Conservation (phyloP, 2,888 invertebrate genomes). For the Lithophane socia region DNA sequence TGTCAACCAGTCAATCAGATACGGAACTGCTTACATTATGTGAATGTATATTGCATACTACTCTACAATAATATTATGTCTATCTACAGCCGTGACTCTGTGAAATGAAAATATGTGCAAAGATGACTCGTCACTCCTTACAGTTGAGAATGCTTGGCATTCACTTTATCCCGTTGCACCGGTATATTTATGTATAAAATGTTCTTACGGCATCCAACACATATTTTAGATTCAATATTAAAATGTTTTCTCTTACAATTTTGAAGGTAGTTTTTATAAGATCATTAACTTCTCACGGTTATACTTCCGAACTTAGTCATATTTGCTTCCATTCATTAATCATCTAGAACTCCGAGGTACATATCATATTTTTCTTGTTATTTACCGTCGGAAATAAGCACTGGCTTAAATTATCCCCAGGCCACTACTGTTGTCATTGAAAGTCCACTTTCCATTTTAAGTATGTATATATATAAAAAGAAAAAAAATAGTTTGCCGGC, state of each 20-base stretch:
- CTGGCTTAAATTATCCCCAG: not conserved
- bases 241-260: not conserved
- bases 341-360: not conserved
- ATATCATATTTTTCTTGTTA: not conserved
- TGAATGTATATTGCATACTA: not conserved
- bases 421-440: not conserved
- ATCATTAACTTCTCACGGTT: not conserved
- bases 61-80: slow-evolving; percentile 9
- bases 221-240: slow-evolving; percentile 9
- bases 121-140: slow-evolving; percentile 7
- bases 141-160: slow-evolving; percentile 38
- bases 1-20: not conserved
- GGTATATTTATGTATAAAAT: slow-evolving; percentile 36
- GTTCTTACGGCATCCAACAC: slow-evolving; percentile 14
- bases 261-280: not conserved
- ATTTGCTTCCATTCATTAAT: not conserved
- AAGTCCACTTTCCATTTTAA: slow-evolving; percentile 17
- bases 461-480: not conserved
- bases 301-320: not conserved
- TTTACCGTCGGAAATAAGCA: too few species aligned
- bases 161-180: slow-evolving; percentile 45
- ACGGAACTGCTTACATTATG: not conserved
- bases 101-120: slow-evolving; percentile 22
- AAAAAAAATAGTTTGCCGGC: not conserved
- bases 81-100: not conserved